Evolutionary conservation across 2,888 invertebrate genomes (phyloP).

Genomic region (Ariolimax columbianus): DNA sequence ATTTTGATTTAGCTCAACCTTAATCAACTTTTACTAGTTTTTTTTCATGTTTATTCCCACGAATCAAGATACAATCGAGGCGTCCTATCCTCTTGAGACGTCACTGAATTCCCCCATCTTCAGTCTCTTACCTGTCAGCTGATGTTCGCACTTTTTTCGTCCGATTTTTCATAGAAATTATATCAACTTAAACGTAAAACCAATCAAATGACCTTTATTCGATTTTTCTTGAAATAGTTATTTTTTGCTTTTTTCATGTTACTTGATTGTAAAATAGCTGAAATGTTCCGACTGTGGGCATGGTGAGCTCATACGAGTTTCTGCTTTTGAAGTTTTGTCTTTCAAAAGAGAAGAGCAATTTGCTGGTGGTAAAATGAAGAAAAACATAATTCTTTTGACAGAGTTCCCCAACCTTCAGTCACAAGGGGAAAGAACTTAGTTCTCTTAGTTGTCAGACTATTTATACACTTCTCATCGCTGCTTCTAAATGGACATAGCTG

Average conservation of each 20-base stretch:
- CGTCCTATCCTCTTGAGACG: neutral
- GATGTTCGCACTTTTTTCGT: neutral
- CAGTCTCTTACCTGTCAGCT: neutral
- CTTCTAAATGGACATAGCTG: too few species aligned
- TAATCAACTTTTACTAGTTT: too few species aligned
- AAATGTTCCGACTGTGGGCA: neutral
- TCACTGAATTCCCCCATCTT: neutral
- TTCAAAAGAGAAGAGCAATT: neutral
- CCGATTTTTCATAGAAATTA: neutral
- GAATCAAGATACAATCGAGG: neutral
- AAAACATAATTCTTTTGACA: neutral
- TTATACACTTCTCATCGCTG: too few species aligned
- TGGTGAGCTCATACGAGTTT: neutral
- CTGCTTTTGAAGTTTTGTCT: slow-evolving; percentile 1
- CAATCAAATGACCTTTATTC: neutral
- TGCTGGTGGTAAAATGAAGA: too few species aligned
- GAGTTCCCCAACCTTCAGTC: neutral
- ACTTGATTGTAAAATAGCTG: neutral
- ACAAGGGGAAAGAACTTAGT: too few species aligned
- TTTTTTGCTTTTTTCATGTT: neutral
- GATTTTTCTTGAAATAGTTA: neutral
- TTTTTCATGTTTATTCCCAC: too few species aligned
- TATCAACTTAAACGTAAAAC: neutral
- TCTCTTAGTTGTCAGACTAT: too few species aligned
- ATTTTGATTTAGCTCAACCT: too few species aligned